Evolutionary conservation across 1,140 invertebrate species (phyloP).

Genomic region (Drosophila guanche): DNA sequence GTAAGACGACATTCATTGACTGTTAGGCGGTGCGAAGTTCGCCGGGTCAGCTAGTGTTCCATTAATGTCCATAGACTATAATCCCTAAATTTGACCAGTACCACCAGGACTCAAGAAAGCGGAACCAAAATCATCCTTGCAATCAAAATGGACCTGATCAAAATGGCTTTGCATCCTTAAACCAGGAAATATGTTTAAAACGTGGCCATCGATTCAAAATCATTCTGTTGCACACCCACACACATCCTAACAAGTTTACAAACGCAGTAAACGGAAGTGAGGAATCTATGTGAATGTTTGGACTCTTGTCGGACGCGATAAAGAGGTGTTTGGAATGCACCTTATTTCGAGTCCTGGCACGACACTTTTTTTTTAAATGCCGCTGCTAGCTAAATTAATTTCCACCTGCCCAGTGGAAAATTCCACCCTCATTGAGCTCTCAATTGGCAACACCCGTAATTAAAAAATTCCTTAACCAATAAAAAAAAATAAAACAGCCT

Average conservation of each 20-base stretch:
- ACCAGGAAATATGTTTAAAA: conserved; percentile 75
- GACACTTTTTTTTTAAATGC: conserved; percentile 75
- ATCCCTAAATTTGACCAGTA: too few relatives aligned
- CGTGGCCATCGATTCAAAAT: conserved; percentile 62
- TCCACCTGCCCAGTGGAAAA: conserved; percentile 58
- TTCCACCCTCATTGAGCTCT: background rate
- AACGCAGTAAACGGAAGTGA: conserved; percentile 60
- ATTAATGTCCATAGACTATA: conserved; percentile 9
- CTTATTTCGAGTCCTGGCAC: conserved; percentile 66
- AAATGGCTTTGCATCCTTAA: conserved; percentile 41
- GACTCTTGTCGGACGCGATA: conserved; percentile 9
- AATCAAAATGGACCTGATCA: conserved; percentile 18
- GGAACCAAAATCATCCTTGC: background rate
- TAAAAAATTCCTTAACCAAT: conserved; percentile 76
- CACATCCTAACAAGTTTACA: conserved; percentile 67
- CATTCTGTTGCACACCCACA: conserved; percentile 38
- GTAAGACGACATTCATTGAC: too few relatives aligned
- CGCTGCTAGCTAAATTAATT: conserved; percentile 81
- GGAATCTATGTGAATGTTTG: conserved; percentile 49
- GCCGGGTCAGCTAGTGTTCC: too few relatives aligned
- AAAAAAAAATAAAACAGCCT: conserved; percentile 65
- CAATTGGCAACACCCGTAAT: conserved; percentile 69
- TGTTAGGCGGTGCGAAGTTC: too few relatives aligned
- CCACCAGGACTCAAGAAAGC: too few relatives aligned
- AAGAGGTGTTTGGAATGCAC: background rate